Evolutionary conservation across 2,888 invertebrate species (phyloP), one percentile per base, ranked within the genome.

Genomic region (Danaus chrysippus): DNA sequence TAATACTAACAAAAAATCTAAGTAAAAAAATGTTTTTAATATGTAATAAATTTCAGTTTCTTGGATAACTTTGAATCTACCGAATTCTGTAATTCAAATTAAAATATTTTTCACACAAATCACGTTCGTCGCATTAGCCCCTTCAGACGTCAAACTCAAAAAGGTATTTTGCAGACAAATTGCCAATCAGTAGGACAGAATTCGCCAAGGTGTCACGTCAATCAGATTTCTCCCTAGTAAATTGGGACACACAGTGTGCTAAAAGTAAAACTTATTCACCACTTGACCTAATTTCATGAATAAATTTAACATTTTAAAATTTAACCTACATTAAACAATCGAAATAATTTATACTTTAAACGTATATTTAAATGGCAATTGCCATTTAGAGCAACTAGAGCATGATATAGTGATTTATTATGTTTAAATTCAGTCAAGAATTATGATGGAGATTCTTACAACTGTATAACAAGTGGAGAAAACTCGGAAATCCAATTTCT

Each of bases 401-500:
- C 12, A 46, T 13, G 9, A 46, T 12, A 46, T 13, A 15, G 9
- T 9, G 15, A 13, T 46, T 13, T 13, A 46, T n/a, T 9, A 9
- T 46, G 12, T 46, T 46, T 9, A 2, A 46, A 46, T 5, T n/a
- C 46, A 46, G 13, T n/a, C 0, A 17, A 49, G 23, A 34, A 58
- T 41, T 52, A 59, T 19, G 34, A n/a, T 1, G 9, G 41, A 59
- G 42, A 57, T 34, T 60, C 43, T 59, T 52, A 56, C 53, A 52
- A 56, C 17, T 52, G 13, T 57, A 61, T 52, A 56, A 44, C 12
- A 56, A 54, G 59, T 54, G 34, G 60, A 60, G 60, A 63, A 53
- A 62, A 52, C 52, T 54, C 43, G 52, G 59, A 63, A 63, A 63
- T 63, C 63, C 63, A 63, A 63, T 63, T 63, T 60, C 63, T 56